phyloP scores from a whole-genome alignment of 2,888 invertebrate genomes.

The Coelogynopora nodosa region DNA sequence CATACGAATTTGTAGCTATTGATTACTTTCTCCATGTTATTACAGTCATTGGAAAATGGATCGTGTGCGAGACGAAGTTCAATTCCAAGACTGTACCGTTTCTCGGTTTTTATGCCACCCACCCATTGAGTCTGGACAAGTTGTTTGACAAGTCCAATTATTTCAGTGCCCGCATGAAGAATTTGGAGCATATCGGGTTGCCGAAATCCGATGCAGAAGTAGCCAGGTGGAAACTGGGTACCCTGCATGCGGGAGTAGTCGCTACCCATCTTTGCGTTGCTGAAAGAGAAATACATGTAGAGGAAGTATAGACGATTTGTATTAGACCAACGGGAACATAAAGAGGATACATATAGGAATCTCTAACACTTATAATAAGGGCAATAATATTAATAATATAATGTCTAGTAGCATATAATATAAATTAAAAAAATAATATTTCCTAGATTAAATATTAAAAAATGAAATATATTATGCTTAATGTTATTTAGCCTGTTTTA shows the following conservation, averaged over 20 bases:
- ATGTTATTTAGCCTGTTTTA: too few relatives aligned
- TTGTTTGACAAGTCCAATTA: constrained; percentile 40
- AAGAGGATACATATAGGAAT: too few relatives aligned
- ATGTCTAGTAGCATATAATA: too few relatives aligned
- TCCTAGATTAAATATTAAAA: too few relatives aligned
- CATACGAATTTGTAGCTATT: constrained; percentile 33
- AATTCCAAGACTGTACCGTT: constrained; percentile 38
- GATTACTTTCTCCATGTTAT: constrained; percentile 32
- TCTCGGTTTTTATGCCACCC: constrained; percentile 41
- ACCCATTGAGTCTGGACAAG: constrained; percentile 26
- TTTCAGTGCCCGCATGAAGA: constrained; percentile 38
- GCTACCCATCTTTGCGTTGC: too few relatives aligned
- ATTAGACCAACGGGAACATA: too few relatives aligned
- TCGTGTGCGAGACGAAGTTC: constrained; percentile 40
- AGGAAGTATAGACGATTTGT: too few relatives aligned
- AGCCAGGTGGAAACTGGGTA: constrained; percentile 36
- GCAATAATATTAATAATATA: too few relatives aligned
- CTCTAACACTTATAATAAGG: too few relatives aligned
- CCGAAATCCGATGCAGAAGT: constrained; percentile 43
- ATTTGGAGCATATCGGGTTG: constrained; percentile 45
- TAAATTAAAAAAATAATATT: too few relatives aligned
- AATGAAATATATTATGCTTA: too few relatives aligned
- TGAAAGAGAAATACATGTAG: too few relatives aligned
- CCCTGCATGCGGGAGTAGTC: constrained; percentile 44
- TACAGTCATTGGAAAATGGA: constrained; percentile 39